phyloP scores from a whole-genome alignment of 2,797 vertebrate genomes.

The Aselliscus stoliczkanus region DNA sequence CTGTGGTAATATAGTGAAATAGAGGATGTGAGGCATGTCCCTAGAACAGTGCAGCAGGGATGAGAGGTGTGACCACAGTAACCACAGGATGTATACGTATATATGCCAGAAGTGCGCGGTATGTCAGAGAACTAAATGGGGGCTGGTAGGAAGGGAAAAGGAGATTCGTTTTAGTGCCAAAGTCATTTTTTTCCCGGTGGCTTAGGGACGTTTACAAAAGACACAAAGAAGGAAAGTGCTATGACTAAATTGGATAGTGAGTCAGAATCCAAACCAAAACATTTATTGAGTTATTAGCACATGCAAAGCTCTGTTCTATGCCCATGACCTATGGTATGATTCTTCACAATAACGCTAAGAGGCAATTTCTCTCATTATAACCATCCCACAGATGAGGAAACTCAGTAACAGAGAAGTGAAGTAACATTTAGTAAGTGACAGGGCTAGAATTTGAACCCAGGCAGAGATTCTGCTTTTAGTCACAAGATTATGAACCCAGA shows the following conservation, averaged over 20 bases:
- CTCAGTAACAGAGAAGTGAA: background rate
- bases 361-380: background rate
- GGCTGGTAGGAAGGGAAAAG: background rate
- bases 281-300: background rate
- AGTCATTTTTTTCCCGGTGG: slow-evolving; percentile 3
- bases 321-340: background rate
- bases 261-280: background rate
- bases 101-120: background rate
- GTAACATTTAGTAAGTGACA: background rate
- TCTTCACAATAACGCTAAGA: background rate
- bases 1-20: background rate
- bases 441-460: background rate
- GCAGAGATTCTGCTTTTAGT: background rate
- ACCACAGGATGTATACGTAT: background rate
- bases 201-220: background rate
- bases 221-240: background rate
- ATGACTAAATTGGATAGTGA: background rate
- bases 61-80: background rate
- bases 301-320: background rate
- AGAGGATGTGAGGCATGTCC: background rate
- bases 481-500: background rate
- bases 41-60: background rate
- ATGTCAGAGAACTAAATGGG: background rate
- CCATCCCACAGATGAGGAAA: background rate
- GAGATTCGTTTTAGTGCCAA: background rate